Evolutionary conservation across 2,113 vertebrate genomes (phyloP), one percentile per base, ranked within the genome.

Genomic region (Burhinus oedicnemus): DNA sequence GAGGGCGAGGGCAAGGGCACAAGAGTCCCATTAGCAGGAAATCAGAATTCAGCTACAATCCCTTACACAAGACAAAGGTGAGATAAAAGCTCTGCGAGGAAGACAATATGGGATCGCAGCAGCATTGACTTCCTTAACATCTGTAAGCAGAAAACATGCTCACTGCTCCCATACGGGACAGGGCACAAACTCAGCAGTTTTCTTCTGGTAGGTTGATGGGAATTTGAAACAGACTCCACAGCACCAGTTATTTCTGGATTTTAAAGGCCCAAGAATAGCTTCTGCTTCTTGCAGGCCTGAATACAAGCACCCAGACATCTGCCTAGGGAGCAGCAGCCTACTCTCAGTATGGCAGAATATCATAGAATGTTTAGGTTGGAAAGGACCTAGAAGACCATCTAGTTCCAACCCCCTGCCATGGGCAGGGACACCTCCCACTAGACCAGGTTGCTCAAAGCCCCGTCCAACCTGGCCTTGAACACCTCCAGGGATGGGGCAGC

Each of bases 141-240:
- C n/a, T 72, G 34, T 49, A 91, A 64, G 51, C 68, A 40, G 69
- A 34, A 85, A 66, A 81, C 84, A 88, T 16, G 83, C 86, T 92
- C 88, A 66, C 77, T 38, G 79, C n/a, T 82, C 54, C 45, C 75
- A 51, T 11, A 60, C 2, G 17, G 65, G 57, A 16, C 11, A 69
- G 52, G 66, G 44, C 75, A 79, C 80, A 30, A 79, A 74, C 79
- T 89, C 95, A 94, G 95, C 84, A 90, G 40, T 91, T 95, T 80
- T 82, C 32, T 54, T 32, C 42, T 30, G 49, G 30, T 44, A 32
- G 40, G 36, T 6, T 29, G 51, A 70, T 27, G 45, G 81, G 49
- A 84, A 69, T 47, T 23, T 86, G 76, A 91, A 62, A 57, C 84
- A 64, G 70, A 62, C 34, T 49, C 71, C 58, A 38, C 42, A 65